Evolutionary conservation across 2,888 invertebrate genomes (phyloP).

Genomic region (Pedicia rivosa): DNA sequence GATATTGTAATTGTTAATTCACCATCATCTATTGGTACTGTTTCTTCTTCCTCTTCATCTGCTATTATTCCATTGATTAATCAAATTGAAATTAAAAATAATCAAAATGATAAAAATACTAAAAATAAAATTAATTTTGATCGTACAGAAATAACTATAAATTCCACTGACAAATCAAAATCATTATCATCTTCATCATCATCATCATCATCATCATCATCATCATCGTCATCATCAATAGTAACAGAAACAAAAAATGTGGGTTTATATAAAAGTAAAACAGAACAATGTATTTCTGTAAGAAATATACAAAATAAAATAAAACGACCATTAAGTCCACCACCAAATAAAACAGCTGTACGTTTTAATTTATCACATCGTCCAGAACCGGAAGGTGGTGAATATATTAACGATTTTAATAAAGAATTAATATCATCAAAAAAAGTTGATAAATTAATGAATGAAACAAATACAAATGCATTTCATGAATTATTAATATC

Average conservation of each 20-base stretch:
- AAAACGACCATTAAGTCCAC: no score
- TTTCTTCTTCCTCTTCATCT: no score
- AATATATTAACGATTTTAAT: constrained; percentile 4
- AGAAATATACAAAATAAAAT: no score
- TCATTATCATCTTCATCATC: background rate
- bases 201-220: constrained; percentile 12
- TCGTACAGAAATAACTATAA: no score
- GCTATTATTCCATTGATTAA: no score
- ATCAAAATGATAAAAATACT: background rate
- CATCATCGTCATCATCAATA: constrained; percentile 12
- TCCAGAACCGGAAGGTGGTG: constrained; percentile 13
- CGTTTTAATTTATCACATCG: constrained; percentile 8
- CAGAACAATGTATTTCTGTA: no score
- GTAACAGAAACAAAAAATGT: constrained; percentile 8
- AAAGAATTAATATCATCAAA: constrained; percentile 6
- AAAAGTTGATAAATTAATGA: constrained; percentile 10
- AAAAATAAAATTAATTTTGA: background rate
- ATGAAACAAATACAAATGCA: constrained; percentile 26
- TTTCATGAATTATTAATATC: constrained; percentile 53
- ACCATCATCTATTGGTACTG: background rate
- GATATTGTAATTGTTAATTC: constrained; percentile 3
- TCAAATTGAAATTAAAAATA: constrained; percentile 4
- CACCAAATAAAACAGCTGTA: background rate
- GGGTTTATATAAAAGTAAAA: no score
- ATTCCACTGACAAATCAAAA: background rate